Base-by-base conservation (phyloP, 2,888 invertebrate genomes). In the Ophion ventricosus region DNA sequence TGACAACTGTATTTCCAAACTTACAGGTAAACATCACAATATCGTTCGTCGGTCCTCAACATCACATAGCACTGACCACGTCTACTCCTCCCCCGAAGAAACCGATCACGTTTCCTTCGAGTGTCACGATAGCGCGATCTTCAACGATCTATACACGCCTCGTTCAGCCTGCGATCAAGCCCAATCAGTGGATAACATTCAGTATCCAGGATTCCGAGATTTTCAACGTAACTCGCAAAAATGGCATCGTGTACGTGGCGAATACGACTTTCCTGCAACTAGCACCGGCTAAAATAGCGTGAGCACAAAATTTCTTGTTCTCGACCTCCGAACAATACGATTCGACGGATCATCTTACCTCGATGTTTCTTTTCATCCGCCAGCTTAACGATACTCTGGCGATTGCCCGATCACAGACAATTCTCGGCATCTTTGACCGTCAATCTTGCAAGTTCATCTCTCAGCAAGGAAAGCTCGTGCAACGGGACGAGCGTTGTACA, bases 171-270 rank as follows among this genome's bases (percentile, higher is more conserved):
- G 63, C 72, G 2, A 81, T n/a, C 49, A 88, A 89, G 66, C 87
- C 88, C 7, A 84, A 85, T 82, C 74, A 87, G 8, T 85, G 85
- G 40, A 85, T 89, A 25, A 77, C 83, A 63, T 91, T 91, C 83
- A 87, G 59, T 56, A 76, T 92, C 17, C 74, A 85, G 8, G 91
- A 91, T n/a, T 90, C 91, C 2, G 82, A 76, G 17, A 94, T 94
- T 10, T 95, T 95, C 88, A 94, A 93, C 59, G 93, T 96, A 10
- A 96, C 96, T 0, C 88, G 90, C 14, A 89, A 85, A 0, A 95
- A 94, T 56, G 96, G 96, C 7, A 96, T 96, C 85, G 89, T 96
- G 29, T 96, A 94, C 90, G 95, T 96, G 0, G 91, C 93, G 17
- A 94, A 95, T 89, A 91, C 93, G 8, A 89, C 92, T 1, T 92